Evolutionary conservation across 2,113 vertebrate genomes (phyloP), one percentile per base, ranked within the genome.

Genomic region (Onychorhynchus coronatus): DNA sequence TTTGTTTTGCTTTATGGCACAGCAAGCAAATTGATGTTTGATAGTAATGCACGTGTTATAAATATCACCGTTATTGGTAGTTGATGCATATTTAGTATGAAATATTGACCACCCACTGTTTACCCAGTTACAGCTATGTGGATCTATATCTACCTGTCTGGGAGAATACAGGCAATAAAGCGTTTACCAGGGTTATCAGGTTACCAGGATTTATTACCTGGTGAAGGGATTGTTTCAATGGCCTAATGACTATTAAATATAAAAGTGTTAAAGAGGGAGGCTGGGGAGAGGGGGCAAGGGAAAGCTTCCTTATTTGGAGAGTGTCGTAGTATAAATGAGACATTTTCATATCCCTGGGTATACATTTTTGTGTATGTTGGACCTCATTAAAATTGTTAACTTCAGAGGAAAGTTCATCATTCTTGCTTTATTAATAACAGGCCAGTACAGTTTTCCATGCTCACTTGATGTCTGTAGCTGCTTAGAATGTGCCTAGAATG

Each of bases 321-420:
- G 79, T 96, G 77, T 96, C 76, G 70, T 72, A 82, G 91, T 84
- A 74, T 74, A 83, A 71, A 39, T 53, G 68, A 23, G 73, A 61
- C 90, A n/a, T n/a, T n/a, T n/a, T n/a, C n/a, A n/a, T n/a, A n/a
- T 97, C 88, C 78, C 58, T 78, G 86, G 85, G 84, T 82, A 77
- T 78, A 66, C 55, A 61, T 95, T 96, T 76, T 91, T 12, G 5
- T 95, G 49, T 89, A 46, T 93, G 39, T 87, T 11, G 37, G 85
- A 96, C 92, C 94, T 97, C 85, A 88, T 97, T 95, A 97, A 95
- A 96, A 95, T 95, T 88, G 82, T 97, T 94, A 97, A 96, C 97
- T 97, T 71, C 68, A 91, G 72, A 91, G 80, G 63, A 88, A 92
- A 96, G 80, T 76, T 96, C 77, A 75, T 81, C 35, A 91, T 84